phyloP scores from a whole-genome alignment of 2,113 vertebrate genomes.

The Chionomys nivalis region DNA sequence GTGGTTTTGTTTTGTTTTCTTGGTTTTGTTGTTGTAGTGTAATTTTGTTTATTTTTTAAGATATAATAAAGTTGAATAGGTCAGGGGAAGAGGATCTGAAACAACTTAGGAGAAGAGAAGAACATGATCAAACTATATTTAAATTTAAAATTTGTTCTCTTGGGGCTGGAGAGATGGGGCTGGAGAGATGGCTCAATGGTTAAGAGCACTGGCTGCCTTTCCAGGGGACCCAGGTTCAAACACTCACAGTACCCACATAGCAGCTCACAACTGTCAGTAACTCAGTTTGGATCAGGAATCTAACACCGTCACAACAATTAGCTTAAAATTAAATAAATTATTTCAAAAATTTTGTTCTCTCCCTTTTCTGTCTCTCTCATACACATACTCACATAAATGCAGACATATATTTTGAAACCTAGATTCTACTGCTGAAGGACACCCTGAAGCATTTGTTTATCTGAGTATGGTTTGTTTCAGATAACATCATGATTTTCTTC shows the following conservation, averaged over 20 bases:
- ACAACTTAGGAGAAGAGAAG: background rate
- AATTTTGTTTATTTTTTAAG: background rate
- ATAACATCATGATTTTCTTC: background rate
- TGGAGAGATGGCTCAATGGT: too few relatives aligned
- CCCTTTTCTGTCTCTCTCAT: background rate
- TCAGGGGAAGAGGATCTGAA: background rate
- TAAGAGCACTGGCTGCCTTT: too few relatives aligned
- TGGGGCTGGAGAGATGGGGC: too few relatives aligned
- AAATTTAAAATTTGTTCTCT: background rate
- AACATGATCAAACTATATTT: background rate
- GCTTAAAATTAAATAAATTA: too few relatives aligned
- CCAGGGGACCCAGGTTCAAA: too few relatives aligned
- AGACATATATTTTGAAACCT: background rate
- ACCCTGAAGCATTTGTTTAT: background rate
- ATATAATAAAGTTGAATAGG: background rate
- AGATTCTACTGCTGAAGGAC: background rate
- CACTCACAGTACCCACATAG: too few relatives aligned
- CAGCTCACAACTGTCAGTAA: too few relatives aligned
- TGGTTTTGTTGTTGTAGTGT: background rate
- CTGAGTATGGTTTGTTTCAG: background rate
- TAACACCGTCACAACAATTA: too few relatives aligned
- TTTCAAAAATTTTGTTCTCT: background rate
- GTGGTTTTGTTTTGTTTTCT: background rate
- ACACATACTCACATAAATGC: too few relatives aligned
- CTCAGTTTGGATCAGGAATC: too few relatives aligned